Percentiles rank a stretch among this genome's conserved stretches.
These are phyloP conservation scores for human (Homo sapiens) DNA, from an alignment of 2,113 vertebrate species.

Conservation along the genomic window GRCh38 chr15:57129501-57130000, in stretches of 20 bases:
- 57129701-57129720: not conserved
- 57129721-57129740: not conserved
- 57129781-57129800: not conserved
- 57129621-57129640: slow-evolving; percentile 25
- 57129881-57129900: not conserved
- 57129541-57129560: not conserved
- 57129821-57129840: not conserved
- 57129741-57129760: slow-evolving; percentile 16
- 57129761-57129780: not conserved
- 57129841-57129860: not conserved
- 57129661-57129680: not conserved
- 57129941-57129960: not conserved
- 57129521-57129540: too few relatives aligned
- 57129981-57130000: not conserved
- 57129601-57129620: slow-evolving; percentile 15
- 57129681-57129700: not conserved
- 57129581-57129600: not conserved
- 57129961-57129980: not conserved
- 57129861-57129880: not conserved
- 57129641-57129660: slow-evolving; percentile 8
- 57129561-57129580: slow-evolving; percentile 19
- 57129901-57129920: not conserved
- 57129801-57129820: not conserved
- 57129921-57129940: not conserved
- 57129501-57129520: too few relatives aligned